A percentile compares a stretch with the other conserved stretches of the same genome.
phyloP scores from a whole-genome alignment of 1,140 invertebrate genomes.

The Campoletis sonorensis region DNA sequence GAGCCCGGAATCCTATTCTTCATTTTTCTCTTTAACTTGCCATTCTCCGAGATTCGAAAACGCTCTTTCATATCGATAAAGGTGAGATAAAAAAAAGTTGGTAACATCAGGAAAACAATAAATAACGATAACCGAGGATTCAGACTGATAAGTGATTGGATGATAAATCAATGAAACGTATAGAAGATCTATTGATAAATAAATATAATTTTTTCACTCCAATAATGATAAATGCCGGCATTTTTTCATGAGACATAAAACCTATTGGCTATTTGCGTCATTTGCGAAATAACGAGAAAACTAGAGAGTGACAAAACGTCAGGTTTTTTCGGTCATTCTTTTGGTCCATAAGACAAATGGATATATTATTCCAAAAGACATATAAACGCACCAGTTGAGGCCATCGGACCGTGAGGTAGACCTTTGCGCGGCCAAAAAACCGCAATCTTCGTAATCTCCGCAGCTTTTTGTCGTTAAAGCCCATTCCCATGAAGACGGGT shows the following conservation, averaged over 20 bases:
- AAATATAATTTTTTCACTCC: too few relatives aligned
- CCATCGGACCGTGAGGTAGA: slow-evolving; percentile 80
- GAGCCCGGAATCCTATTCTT: too few relatives aligned
- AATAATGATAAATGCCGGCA: too few relatives aligned
- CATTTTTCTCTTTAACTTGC: too few relatives aligned
- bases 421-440: slow-evolving; percentile 81
- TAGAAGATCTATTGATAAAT: too few relatives aligned
- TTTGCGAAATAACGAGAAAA: too few relatives aligned
- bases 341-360: not conserved
- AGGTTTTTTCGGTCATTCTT: not conserved
- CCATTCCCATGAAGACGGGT: slow-evolving; percentile 76
- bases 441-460: slow-evolving; percentile 78
- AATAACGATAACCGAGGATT: not conserved
- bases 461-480: slow-evolving; percentile 79
- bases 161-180: too few relatives aligned
- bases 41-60: not conserved
- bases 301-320: not conserved
- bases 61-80: not conserved
- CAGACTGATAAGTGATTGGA: too few relatives aligned
- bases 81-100: too few relatives aligned
- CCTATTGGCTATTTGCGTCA: too few relatives aligned
- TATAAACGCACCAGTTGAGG: slow-evolving; percentile 78
- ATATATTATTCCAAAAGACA: slow-evolving; percentile 32
- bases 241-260: too few relatives aligned
- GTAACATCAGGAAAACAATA: not conserved